Evolutionary conservation across 2,797 vertebrate genomes (phyloP).

Genomic region (Ambastaia sidthimunki): DNA sequence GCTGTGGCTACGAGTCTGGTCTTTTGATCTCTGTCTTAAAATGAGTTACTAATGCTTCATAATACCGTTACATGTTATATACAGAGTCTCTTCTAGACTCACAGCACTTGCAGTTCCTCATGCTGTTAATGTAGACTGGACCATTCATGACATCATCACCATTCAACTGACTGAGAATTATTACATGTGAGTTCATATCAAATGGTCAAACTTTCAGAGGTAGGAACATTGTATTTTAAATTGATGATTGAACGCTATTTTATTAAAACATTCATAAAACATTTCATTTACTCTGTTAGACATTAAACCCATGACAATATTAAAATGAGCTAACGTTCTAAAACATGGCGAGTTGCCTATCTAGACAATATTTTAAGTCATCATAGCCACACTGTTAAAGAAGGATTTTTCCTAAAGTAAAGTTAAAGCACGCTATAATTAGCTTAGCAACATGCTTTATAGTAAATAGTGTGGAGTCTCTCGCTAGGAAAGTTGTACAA

Average conservation of each 20-base stretch:
- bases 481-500: too few species aligned
- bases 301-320: not conserved
- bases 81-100: too few species aligned
- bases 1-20: conserved; percentile 11
- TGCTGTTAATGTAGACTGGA: conserved; percentile 69
- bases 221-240: conserved; percentile 2
- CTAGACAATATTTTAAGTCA: not conserved
- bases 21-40: conserved; percentile 27
- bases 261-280: not conserved
- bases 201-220: conserved; percentile 4
- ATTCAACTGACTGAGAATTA: conserved; percentile 30
- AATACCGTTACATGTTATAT: conserved; percentile 48
- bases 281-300: not conserved
- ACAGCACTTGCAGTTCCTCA: too few species aligned
- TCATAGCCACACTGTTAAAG: not conserved
- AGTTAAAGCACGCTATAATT: not conserved
- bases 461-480: too few species aligned
- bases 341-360: conserved; percentile 8
- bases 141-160: conserved; percentile 53
- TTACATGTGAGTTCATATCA: conserved; percentile 22
- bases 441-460: not conserved
- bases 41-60: conserved; percentile 19
- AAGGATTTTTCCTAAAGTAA: too few species aligned
- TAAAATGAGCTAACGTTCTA: not conserved
- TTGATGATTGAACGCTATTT: not conserved